These are phyloP conservation scores for Atrina japonica DNA, from an alignment of 2,888 invertebrate genomes.

Conservation along the genomic window DNA sequence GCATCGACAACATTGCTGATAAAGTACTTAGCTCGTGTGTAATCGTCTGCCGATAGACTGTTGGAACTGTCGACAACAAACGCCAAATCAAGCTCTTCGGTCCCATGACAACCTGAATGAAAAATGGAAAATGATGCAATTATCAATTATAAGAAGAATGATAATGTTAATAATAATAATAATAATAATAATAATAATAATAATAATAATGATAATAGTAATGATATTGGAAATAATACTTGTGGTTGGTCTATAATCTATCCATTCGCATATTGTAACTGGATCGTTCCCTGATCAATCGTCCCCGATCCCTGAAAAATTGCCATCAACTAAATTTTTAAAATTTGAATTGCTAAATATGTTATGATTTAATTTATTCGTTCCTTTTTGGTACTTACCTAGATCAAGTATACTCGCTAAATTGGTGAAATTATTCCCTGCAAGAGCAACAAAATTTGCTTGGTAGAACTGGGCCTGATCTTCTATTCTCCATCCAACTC, in stretches of 20 bases:
- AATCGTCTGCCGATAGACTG: conserved; percentile 74
- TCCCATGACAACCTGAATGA: conserved; percentile 52
- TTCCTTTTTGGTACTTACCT: no score
- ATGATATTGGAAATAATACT: no score
- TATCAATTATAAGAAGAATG: neutral
- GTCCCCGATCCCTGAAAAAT: no score
- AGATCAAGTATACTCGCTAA: conserved; percentile 50
- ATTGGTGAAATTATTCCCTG: conserved; percentile 55
- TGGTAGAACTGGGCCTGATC: conserved; percentile 38
- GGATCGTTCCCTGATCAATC: no score
- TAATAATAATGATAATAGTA: no score
- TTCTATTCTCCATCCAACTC: conserved; percentile 38
- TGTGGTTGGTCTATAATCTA: no score
- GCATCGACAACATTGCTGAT: conserved; percentile 49
- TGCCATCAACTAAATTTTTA: no score
- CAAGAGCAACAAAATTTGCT: conserved; percentile 18
- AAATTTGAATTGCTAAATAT: no score
- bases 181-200: no score
- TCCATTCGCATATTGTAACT: no score
- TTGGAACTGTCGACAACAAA: conserved; percentile 80
- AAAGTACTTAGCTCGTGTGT: conserved; percentile 64
- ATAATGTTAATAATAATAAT: no score
- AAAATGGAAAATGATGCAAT: neutral
- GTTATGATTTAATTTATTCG: no score
- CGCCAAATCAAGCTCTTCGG: conserved; percentile 76